Evolutionary conservation across 2,797 vertebrate species (phyloP).

Genomic region (Gallinago solitaria): DNA sequence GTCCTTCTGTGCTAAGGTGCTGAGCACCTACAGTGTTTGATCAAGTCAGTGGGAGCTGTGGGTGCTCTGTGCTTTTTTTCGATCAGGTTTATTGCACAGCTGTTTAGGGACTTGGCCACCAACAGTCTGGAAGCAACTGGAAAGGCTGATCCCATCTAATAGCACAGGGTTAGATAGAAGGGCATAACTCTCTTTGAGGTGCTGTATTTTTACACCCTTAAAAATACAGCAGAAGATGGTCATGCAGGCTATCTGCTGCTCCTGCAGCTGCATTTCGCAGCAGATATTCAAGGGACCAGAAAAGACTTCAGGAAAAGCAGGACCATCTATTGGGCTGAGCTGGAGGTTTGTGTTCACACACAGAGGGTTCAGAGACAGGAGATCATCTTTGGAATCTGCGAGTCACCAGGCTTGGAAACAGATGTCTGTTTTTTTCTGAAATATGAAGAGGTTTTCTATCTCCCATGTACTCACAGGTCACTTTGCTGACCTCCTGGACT

Average conservation of each 20-base stretch:
- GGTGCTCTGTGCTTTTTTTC: background rate
- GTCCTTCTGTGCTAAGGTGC: background rate
- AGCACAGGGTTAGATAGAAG: background rate
- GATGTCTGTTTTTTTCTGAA: background rate
- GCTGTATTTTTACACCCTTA: background rate
- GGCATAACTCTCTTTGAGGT: background rate
- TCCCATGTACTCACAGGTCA: background rate
- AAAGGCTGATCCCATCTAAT: background rate
- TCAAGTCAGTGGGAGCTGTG: background rate
- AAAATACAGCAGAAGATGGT: background rate
- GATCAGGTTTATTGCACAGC: background rate
- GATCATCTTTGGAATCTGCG: background rate
- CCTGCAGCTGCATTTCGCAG: background rate
- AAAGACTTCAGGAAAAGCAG: background rate
- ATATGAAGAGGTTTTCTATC: background rate
- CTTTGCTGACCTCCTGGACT: background rate
- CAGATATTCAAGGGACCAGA: background rate
- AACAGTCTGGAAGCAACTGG: background rate
- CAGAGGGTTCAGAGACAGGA: background rate
- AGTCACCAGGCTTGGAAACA: background rate
- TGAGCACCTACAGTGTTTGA: background rate
- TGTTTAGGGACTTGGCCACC: background rate
- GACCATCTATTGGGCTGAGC: background rate
- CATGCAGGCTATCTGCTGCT: background rate
- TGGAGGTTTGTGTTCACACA: background rate